Conservation (phyloP, 2,888 invertebrate species). For the Protophormia terraenovae region DNA sequence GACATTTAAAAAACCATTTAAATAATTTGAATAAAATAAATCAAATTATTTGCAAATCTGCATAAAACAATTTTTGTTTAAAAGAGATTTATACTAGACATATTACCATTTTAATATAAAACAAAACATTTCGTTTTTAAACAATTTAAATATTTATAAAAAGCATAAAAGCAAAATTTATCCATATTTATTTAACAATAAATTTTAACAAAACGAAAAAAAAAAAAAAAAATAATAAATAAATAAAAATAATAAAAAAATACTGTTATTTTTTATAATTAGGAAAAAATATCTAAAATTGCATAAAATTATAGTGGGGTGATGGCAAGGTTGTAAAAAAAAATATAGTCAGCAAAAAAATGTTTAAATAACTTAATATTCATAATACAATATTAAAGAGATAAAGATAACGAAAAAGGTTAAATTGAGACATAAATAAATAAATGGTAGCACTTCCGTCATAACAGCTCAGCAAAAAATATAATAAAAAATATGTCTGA, state of each 20-base stretch:
- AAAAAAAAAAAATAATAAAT: too few relatives aligned
- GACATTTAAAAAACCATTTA: not conserved
- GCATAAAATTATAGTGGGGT: not conserved
- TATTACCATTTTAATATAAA: too few relatives aligned
- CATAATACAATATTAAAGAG: not conserved
- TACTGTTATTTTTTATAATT: not conserved
- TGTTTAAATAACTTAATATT: not conserved
- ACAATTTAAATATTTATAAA: too few relatives aligned
- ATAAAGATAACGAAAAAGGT: conserved; percentile 5
- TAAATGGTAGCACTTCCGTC: conserved; percentile 26
- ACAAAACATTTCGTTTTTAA: too few relatives aligned
- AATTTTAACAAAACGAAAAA: too few relatives aligned
- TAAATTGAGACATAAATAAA: conserved; percentile 26
- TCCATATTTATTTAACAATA: not conserved
- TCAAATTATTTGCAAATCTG: not conserved
- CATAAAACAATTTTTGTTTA: not conserved
- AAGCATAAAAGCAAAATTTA: too few relatives aligned
- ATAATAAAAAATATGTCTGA: not conserved
- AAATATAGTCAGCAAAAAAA: not conserved
- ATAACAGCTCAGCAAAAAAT: not conserved
- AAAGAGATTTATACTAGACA: not conserved
- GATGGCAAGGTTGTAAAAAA: not conserved
- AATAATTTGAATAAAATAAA: not conserved
- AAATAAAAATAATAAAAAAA: not conserved
- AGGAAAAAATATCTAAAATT: not conserved